Percentiles rank a stretch among this genome's conserved stretches.
These are phyloP conservation scores for Pluvianellus socialis DNA, from an alignment of 2,113 vertebrate genomes.

Conservation along the genomic window DNA sequence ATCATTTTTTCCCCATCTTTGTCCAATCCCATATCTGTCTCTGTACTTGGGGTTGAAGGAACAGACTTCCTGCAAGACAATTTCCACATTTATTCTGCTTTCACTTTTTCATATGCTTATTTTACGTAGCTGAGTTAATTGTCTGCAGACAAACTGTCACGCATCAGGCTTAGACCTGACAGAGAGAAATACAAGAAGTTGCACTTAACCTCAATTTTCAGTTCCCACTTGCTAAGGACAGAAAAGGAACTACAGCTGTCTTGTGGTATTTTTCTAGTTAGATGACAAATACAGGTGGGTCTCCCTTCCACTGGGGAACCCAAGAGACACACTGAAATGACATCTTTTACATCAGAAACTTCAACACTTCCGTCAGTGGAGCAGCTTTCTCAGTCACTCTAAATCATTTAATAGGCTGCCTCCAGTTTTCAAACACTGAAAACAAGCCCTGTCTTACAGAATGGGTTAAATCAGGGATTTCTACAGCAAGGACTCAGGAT, in stretches of 20 bases:
- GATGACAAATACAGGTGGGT: background rate
- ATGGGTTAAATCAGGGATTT: background rate
- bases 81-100: background rate
- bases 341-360: background rate
- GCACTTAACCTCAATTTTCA: background rate
- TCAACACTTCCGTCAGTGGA: background rate
- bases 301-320: background rate
- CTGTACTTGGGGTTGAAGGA: background rate
- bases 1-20: background rate
- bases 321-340: background rate
- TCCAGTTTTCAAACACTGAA: background rate
- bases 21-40: background rate
- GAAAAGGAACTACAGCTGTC: background rate
- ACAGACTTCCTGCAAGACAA: background rate
- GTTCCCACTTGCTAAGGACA: background rate
- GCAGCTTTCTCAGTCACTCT: background rate
- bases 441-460: background rate
- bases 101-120: background rate
- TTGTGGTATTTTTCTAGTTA: background rate
- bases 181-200: background rate
- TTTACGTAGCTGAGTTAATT: background rate
- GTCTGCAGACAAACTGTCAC: background rate
- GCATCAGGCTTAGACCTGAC: background rate
- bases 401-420: background rate
- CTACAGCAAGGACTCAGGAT: background rate